Evolutionary conservation across 2,113 vertebrate genomes (phyloP), one percentile per base, ranked within the genome.

Genomic region (rabbit (Oryctolagus cuniculus)): DNA sequence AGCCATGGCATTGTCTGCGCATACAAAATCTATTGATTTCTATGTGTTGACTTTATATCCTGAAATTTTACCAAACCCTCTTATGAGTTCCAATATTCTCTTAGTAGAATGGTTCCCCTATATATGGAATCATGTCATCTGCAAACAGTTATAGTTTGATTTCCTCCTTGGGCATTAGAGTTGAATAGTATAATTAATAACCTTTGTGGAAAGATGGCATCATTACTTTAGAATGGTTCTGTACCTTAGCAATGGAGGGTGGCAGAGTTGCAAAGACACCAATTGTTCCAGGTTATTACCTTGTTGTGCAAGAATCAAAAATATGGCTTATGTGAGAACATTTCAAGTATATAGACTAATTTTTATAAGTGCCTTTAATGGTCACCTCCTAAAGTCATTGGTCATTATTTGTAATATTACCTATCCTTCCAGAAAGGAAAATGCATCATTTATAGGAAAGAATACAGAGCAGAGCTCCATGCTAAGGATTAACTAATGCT

Each of bases 381-480:
- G 38, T 58, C 70, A 10, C 21, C 17, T 69, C 96, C 95, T 98
- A 97, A 97, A 94, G 90, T 97, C 91, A 96, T 94, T 96, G 70
- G 81, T 97, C 93, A 85, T 96, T 93, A 72, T 97, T 96, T 97
- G 93, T 96, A 97, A 96, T 97, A 97, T 98, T 94, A 95, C 87
- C 87, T 75, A 85, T 95, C 89, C 7, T 81, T 87, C 6, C 11
- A 80, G 55, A 82, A 94, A 96, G 73, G 55, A 88, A 96, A 95
- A 91, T 64, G 61, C 0, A 61, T 7, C 17, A 21, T 70, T 82
- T 66, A 31, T 78, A 22, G 80, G 34, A 92, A 72, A 73, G 49
- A 75, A 58, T 5, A 49, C 5, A 81, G 13, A 44, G 64, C 12
- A 44, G 44, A 44, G 44, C 24, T 53, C 25, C 16, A 34, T 44